phyloP scores from a whole-genome alignment of 2,113 vertebrate species.

The Crocuta crocuta region DNA sequence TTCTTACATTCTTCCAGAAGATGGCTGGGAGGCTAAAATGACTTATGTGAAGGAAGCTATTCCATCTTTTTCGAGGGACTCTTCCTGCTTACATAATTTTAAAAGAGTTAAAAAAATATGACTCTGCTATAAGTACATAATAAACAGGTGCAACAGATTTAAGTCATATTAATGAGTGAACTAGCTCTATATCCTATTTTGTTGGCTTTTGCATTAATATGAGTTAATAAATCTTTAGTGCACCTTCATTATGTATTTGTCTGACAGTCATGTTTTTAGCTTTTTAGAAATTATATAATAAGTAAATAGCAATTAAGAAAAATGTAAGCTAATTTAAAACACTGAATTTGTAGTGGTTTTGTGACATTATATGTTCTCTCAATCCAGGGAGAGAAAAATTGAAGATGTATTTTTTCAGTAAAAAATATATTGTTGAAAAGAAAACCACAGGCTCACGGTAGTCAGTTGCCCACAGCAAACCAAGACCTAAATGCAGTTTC shows the following conservation, averaged over 20 bases:
- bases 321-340: neutral
- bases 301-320: conserved; percentile 18
- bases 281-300: conserved; percentile 33
- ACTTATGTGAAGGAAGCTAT: neutral
- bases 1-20: neutral
- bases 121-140: neutral
- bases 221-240: neutral
- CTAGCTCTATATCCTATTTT: neutral
- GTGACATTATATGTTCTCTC: neutral
- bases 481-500: neutral
- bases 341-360: neutral
- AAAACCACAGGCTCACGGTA: neutral
- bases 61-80: neutral
- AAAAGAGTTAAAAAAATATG: neutral
- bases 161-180: neutral
- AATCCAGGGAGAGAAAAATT: neutral
- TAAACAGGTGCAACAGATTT: neutral
- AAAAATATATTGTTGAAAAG: neutral
- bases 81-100: neutral
- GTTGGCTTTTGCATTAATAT: neutral
- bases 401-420: conserved; percentile 25
- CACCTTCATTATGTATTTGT: neutral
- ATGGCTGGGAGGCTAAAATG: neutral
- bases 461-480: neutral
- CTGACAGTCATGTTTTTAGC: neutral